A percentile compares a stretch with the other conserved stretches of the same genome.
These are phyloP conservation scores for Peromyscus maniculatus DNA, from an alignment of 2,113 vertebrate genomes.

Conservation along the genomic window DNA sequence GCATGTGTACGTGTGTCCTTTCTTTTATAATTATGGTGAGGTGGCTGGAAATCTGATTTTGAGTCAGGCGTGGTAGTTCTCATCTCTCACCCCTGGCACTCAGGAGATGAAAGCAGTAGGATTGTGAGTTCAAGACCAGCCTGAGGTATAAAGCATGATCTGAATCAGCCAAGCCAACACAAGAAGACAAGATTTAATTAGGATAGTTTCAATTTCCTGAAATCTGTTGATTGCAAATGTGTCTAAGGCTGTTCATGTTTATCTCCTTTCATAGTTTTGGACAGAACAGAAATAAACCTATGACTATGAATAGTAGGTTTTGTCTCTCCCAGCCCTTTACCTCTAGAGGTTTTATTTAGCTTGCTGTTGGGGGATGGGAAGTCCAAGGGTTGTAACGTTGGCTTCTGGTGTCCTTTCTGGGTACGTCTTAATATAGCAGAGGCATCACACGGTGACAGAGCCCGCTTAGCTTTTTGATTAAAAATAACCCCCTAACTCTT, in stretches of 20 bases:
- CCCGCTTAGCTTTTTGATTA: not conserved
- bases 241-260: not conserved
- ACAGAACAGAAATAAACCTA: not conserved
- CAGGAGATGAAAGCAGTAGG: not conserved
- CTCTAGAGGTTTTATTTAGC: not conserved
- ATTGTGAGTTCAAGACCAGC: not conserved
- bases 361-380: not conserved
- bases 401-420: not conserved
- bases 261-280: conserved; percentile 32
- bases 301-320: not conserved
- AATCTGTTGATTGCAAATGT: conserved; percentile 1
- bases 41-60: not conserved
- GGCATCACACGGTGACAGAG: not conserved
- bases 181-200: not conserved
- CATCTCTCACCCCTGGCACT: not conserved
- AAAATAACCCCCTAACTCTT: not conserved
- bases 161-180: not conserved
- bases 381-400: not conserved
- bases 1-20: not conserved
- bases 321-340: not conserved
- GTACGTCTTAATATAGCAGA: not conserved
- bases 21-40: not conserved
- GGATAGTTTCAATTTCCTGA: not conserved
- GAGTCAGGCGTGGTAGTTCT: not conserved
- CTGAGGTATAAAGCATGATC: not conserved